phyloP scores from a whole-genome alignment of 2,113 vertebrate species.

The Cryptotis parvus region DNA sequence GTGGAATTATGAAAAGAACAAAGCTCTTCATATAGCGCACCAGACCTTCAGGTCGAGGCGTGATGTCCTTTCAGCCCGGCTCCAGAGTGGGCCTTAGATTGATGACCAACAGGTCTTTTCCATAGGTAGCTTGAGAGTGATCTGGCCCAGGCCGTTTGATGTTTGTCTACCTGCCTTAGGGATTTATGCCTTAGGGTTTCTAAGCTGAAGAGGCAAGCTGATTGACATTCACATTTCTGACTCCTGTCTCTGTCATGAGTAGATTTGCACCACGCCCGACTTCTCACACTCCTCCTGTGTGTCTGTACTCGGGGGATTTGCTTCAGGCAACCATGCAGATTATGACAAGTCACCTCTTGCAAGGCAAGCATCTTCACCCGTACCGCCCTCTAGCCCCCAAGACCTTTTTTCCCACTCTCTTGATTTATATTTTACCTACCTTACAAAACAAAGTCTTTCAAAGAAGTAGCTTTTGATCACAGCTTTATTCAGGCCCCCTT shows the following conservation, averaged over 20 bases:
- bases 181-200: background rate
- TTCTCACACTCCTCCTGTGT: no score
- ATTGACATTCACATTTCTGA: background rate
- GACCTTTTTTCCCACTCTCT: background rate
- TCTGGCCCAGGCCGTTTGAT: background rate
- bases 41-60: no score
- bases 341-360: background rate
- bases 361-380: no score
- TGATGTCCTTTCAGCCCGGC: background rate
- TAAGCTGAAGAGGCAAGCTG: background rate
- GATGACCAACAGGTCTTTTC: background rate
- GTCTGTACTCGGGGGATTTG: no score
- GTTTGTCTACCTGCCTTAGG: background rate
- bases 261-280: no score
- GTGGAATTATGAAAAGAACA: no score
- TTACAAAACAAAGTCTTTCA: background rate
- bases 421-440: slow-evolving; percentile 7
- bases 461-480: background rate
- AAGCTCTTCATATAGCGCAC: no score
- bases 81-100: background rate
- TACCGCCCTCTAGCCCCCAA: no score
- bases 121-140: background rate
- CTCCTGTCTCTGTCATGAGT: background rate
- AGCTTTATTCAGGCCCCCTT: slow-evolving; percentile 14
- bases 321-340: background rate